A percentile compares a stretch with the other conserved stretches of the same genome.
Evolutionary conservation across 53 echinoderm and acorn worm genomes (phyloP).

Genomic region (Temnopleurus reevesii): DNA sequence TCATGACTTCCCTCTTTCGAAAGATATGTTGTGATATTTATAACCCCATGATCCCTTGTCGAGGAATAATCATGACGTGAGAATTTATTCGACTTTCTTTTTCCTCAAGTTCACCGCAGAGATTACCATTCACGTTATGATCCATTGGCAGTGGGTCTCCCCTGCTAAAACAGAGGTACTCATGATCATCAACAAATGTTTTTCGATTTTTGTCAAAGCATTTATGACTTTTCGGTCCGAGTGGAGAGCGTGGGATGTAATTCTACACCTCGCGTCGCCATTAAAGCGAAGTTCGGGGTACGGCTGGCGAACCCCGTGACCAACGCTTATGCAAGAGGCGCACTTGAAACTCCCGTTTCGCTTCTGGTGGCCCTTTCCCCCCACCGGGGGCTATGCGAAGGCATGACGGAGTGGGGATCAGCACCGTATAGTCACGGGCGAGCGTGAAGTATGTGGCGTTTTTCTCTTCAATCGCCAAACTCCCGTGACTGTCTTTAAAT

Average conservation of each 20-base stretch:
- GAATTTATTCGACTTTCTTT: neutral
- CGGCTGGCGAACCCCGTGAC: neutral
- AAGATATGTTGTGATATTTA: too few relatives aligned
- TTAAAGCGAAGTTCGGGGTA: neutral
- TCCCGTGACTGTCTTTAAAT: neutral
- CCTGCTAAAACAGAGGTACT: neutral
- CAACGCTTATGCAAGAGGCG: neutral
- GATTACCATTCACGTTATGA: neutral
- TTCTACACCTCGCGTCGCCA: neutral
- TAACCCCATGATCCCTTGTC: neutral
- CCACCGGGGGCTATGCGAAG: neutral
- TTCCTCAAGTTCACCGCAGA: neutral
- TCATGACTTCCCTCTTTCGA: too few relatives aligned
- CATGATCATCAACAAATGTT: neutral
- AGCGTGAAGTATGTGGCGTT: slow-evolving; percentile 16
- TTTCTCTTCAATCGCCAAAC: neutral
- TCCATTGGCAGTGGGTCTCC: neutral
- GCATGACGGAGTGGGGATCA: neutral
- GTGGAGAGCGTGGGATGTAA: neutral
- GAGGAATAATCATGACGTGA: neutral
- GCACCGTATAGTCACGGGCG: neutral
- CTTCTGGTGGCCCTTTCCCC: neutral
- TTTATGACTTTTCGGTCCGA: neutral
- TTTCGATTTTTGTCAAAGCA: neutral
- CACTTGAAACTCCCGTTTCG: neutral